Evolutionary conservation across 2,113 vertebrate genomes (phyloP).

Genomic region (Danionella cerebrum): DNA sequence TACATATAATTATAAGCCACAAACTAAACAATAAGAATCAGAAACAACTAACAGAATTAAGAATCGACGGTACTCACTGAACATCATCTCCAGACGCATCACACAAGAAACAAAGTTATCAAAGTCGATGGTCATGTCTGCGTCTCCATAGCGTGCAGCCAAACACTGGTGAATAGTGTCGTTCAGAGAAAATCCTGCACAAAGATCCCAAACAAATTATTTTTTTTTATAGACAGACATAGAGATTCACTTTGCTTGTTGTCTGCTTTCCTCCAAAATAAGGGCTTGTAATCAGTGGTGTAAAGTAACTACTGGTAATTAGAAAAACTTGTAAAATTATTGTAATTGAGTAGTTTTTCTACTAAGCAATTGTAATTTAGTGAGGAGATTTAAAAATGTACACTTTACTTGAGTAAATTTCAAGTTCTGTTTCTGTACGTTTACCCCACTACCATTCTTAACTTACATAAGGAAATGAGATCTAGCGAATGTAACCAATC

Average conservation of each 20-base stretch:
- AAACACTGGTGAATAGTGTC: slow-evolving; percentile 64
- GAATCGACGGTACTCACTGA: slow-evolving; percentile 61
- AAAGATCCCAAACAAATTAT: neutral
- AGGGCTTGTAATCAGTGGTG: too few relatives aligned
- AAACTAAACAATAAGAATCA: neutral
- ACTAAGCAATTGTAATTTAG: too few relatives aligned
- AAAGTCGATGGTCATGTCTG: slow-evolving; percentile 60
- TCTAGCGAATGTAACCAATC: too few relatives aligned
- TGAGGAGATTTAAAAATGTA: too few relatives aligned
- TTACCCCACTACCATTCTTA: too few relatives aligned
- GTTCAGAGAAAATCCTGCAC: slow-evolving; percentile 65
- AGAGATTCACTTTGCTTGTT: neutral
- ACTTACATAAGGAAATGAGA: too few relatives aligned
- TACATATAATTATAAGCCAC: neutral
- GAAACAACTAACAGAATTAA: neutral
- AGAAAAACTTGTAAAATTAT: too few relatives aligned
- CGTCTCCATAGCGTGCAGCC: slow-evolving; percentile 46
- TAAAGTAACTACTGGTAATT: too few relatives aligned
- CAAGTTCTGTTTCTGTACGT: too few relatives aligned
- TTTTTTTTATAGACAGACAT: neutral
- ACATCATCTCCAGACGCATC: slow-evolving; percentile 67
- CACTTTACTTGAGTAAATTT: too few relatives aligned
- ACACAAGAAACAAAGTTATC: slow-evolving; percentile 69
- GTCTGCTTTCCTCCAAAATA: neutral
- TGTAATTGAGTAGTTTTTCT: too few relatives aligned